Evolutionary conservation across 2,113 vertebrate species (phyloP).

Genomic region (Suncus etruscus): DNA sequence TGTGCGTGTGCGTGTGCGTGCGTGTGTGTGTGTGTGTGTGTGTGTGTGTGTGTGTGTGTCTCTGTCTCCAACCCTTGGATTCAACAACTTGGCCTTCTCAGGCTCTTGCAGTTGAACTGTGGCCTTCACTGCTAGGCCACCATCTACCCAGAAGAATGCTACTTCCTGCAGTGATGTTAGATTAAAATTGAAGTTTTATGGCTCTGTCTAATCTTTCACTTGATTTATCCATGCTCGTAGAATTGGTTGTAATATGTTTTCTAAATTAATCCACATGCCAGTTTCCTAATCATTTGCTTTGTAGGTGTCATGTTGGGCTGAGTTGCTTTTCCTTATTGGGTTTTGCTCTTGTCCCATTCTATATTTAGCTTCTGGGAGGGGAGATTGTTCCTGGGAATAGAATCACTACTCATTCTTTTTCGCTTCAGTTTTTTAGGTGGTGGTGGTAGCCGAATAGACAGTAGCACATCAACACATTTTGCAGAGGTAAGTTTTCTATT

Average conservation of each 20-base stretch:
- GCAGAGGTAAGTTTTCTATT: conserved; percentile 91
- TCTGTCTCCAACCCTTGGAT: too few species aligned
- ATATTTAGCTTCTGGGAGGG: conserved; percentile 72
- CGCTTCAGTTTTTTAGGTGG: conserved; percentile 93
- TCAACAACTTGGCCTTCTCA: too few species aligned
- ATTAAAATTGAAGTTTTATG: conserved; percentile 54
- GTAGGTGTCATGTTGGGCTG: conserved; percentile 46
- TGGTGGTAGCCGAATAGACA: conserved; percentile 88
- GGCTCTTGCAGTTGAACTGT: too few species aligned
- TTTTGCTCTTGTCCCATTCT: conserved; percentile 54
- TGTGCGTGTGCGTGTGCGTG: too few species aligned
- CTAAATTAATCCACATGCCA: background rate
- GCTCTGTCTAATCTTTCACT: background rate
- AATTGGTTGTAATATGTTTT: conserved; percentile 22
- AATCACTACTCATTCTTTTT: conserved; percentile 75
- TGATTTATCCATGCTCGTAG: conserved; percentile 41
- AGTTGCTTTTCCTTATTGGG: conserved; percentile 71
- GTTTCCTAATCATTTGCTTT: conserved; percentile 44
- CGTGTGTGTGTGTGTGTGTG: too few species aligned
- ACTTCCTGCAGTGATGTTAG: background rate
- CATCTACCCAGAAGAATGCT: too few species aligned
- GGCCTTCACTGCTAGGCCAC: too few species aligned
- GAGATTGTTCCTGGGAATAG: conserved; percentile 65
- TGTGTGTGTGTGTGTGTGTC: too few species aligned
- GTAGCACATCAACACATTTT: conserved; percentile 94